These are phyloP conservation scores for Prochilodus magdalenae DNA, from an alignment of 2,113 vertebrate genomes.

Conservation along the genomic window DNA sequence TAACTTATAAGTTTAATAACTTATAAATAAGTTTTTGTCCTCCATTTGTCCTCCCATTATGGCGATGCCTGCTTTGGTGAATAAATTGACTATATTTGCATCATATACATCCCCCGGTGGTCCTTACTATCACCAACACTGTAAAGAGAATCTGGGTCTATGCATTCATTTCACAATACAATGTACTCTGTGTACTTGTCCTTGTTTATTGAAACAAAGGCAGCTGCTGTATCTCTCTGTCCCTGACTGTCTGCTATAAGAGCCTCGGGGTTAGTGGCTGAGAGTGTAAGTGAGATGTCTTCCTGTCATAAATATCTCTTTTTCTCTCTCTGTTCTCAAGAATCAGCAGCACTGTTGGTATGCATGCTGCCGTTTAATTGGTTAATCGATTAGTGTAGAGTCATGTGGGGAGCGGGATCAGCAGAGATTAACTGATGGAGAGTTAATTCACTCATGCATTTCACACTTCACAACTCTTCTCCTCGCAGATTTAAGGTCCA, in stretches of 20 bases:
- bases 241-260: background rate
- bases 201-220: no score
- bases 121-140: no score
- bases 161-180: no score
- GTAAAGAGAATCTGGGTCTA: no score
- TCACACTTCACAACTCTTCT: background rate
- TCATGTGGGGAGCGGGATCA: conserved; percentile 55
- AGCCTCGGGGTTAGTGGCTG: background rate
- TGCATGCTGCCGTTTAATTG: conserved; percentile 44
- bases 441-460: conserved; percentile 6
- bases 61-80: no score
- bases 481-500: conserved; percentile 15
- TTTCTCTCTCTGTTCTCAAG: conserved; percentile 38
- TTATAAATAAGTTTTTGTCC: no score
- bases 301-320: conserved; percentile 30
- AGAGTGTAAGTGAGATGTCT: background rate
- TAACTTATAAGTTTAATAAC: no score
- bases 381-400: conserved; percentile 66
- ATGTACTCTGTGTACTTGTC: no score
- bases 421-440: conserved; percentile 62
- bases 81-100: no score
- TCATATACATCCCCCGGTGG: no score
- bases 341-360: conserved; percentile 44
- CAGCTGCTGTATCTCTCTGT: no score
- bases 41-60: no score